A percentile compares a stretch with the other conserved stretches of the same genome.
Conservation (phyloP, 2,113 vertebrate species). For the Protobothrops mucrosquamatus region DNA sequence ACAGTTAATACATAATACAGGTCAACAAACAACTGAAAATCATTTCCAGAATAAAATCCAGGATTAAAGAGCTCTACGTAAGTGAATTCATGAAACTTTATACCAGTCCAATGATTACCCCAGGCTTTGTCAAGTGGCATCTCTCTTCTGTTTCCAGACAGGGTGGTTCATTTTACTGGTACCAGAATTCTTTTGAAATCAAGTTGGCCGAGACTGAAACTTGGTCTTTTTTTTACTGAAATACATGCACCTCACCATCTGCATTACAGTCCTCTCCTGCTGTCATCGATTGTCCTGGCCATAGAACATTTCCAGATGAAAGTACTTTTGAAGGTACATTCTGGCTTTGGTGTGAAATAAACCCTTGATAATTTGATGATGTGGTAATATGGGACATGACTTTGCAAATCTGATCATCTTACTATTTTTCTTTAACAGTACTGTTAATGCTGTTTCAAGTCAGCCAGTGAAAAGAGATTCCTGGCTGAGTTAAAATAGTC, state of each 20-base stretch:
- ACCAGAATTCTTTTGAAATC: background rate
- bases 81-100: background rate
- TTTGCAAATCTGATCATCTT: background rate
- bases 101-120: background rate
- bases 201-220: background rate
- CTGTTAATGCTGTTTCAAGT: background rate
- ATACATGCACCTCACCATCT: background rate
- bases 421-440: background rate
- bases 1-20: background rate
- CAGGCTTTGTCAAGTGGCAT: background rate
- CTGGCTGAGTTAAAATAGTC: background rate
- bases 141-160: background rate
- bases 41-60: background rate
- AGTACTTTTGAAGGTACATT: background rate
- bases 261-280: background rate
- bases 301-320: background rate
- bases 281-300: background rate
- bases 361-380: background rate
- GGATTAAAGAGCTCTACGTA: background rate
- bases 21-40: background rate
- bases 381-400: background rate
- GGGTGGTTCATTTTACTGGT: background rate
- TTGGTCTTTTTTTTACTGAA: background rate
- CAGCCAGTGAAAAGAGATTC: background rate
- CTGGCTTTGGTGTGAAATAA: background rate